phyloP scores from a whole-genome alignment of 2,888 invertebrate species.

The Athetis lepigone region DNA sequence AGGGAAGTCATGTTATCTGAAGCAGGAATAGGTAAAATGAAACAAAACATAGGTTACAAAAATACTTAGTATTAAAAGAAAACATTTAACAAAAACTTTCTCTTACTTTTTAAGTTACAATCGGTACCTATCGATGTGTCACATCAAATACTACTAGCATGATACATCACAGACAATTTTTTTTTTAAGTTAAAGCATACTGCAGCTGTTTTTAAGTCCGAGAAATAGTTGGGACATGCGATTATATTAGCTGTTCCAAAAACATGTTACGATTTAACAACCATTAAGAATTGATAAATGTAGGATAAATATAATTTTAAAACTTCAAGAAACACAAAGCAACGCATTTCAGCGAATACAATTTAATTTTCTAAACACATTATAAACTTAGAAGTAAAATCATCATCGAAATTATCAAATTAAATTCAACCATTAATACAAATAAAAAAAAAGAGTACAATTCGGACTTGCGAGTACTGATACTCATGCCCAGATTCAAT shows the following conservation, averaged over 20 bases:
- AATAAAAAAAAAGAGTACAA: constrained; percentile 3
- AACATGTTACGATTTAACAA: constrained; percentile 9
- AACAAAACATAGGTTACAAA: constrained; percentile 59
- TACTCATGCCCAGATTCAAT: background rate
- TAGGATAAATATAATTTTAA: constrained; percentile 9
- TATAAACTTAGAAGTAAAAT: constrained; percentile 9
- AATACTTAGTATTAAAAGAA: constrained; percentile 70
- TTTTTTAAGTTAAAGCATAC: constrained; percentile 42
- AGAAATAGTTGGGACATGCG: constrained; percentile 21
- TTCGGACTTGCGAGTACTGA: background rate
- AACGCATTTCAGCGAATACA: constrained; percentile 11
- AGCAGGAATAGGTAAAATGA: constrained; percentile 19
- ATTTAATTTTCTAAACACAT: constrained; percentile 29
- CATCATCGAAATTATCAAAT: constrained; percentile 13
- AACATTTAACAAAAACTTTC: constrained; percentile 67
- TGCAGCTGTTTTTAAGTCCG: constrained; percentile 22
- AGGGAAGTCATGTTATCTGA: too few species aligned
- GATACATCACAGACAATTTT: constrained; percentile 66
- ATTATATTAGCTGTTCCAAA: constrained; percentile 14
- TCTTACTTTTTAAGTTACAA: constrained; percentile 68
- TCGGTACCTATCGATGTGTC: constrained; percentile 47
- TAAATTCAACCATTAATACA: constrained; percentile 7
- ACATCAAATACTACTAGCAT: constrained; percentile 57
- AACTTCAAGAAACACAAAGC: constrained; percentile 27
- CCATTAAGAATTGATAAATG: background rate